A percentile compares a stretch with the other conserved stretches of the same genome.
Evolutionary conservation across 2,888 invertebrate species (phyloP).

Genomic region (Subacronicta megacephala): DNA sequence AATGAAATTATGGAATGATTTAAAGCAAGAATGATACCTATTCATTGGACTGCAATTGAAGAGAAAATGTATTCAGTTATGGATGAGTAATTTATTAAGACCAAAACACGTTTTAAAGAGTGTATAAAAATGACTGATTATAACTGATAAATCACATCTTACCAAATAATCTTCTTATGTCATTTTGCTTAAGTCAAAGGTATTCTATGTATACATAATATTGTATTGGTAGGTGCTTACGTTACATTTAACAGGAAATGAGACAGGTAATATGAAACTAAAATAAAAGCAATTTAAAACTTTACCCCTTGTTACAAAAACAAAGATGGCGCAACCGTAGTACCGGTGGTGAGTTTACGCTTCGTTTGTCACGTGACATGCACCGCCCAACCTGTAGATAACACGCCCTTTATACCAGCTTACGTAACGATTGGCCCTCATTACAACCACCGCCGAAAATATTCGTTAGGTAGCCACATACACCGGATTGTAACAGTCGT

Average conservation of each 20-base stretch:
- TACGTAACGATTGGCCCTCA: slow-evolving; percentile 75
- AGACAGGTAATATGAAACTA: slow-evolving; percentile 55
- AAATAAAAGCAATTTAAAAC: slow-evolving; percentile 58
- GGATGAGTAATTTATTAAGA: slow-evolving; percentile 22
- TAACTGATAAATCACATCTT: slow-evolving; percentile 4
- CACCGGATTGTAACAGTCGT: slow-evolving; percentile 53
- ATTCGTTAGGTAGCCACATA: slow-evolving; percentile 59
- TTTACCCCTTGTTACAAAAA: slow-evolving; percentile 73
- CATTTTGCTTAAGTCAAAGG: background rate
- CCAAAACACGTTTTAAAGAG: slow-evolving; percentile 29
- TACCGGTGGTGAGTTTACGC: slow-evolving; percentile 78
- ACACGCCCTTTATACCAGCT: slow-evolving; percentile 78
- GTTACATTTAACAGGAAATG: slow-evolving; percentile 41
- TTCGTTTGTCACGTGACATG: slow-evolving; percentile 78
- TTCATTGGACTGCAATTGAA: slow-evolving; percentile 47
- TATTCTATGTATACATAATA: background rate
- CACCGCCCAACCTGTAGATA: slow-evolving; percentile 79
- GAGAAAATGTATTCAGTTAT: too few species aligned
- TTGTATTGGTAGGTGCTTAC: slow-evolving; percentile 4
- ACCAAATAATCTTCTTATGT: slow-evolving; percentile 1
- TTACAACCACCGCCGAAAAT: slow-evolving; percentile 68
- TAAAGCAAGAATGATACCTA: slow-evolving; percentile 46
- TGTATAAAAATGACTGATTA: slow-evolving; percentile 23
- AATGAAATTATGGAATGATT: slow-evolving; percentile 54
- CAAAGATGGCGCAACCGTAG: slow-evolving; percentile 78